These are phyloP conservation scores for Drosophila rhopaloa DNA, from an alignment of 1,140 invertebrate genomes.

Conservation along the genomic window DNA sequence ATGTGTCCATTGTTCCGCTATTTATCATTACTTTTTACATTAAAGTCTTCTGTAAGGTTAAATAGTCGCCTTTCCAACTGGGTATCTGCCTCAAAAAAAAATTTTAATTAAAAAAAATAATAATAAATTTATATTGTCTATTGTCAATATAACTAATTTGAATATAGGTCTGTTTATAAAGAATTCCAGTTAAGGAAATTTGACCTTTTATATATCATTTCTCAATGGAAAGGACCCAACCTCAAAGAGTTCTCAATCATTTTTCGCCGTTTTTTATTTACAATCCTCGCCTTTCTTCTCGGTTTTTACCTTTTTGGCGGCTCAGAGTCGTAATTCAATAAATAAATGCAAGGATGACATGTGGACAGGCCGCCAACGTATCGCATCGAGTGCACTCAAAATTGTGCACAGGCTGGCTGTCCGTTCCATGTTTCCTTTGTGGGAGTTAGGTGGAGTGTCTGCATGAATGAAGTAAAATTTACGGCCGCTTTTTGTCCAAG, in stretches of 20 bases:
- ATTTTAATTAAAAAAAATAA: too few species aligned
- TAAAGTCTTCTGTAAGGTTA: too few species aligned
- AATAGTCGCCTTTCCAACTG: too few species aligned
- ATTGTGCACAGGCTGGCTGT: conserved; percentile 41
- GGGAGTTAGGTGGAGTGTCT: conserved; percentile 14
- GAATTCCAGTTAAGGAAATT: too few species aligned
- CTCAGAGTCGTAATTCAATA: conserved; percentile 68
- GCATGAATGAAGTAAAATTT: conserved; percentile 76
- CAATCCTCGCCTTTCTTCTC: neutral
- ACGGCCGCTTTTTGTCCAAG: conserved; percentile 59
- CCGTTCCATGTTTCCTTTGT: conserved; percentile 8
- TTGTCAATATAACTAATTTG: too few species aligned
- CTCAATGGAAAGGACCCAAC: neutral
- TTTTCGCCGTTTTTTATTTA: conserved; percentile 3
- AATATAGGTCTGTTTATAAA: too few species aligned
- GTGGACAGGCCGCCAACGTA: conserved; percentile 67
- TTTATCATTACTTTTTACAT: too few species aligned
- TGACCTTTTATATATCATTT: too few species aligned
- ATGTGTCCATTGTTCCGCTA: too few species aligned
- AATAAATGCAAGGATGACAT: conserved; percentile 77
- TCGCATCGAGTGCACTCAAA: conserved; percentile 73
- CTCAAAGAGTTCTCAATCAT: neutral
- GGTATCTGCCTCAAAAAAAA: too few species aligned
- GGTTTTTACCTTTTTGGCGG: conserved; percentile 4
- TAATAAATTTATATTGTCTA: too few species aligned